Percentiles rank a stretch among this genome's conserved stretches.
Conservation (phyloP, 2,113 vertebrate genomes). For the Engystomops pustulosus region DNA sequence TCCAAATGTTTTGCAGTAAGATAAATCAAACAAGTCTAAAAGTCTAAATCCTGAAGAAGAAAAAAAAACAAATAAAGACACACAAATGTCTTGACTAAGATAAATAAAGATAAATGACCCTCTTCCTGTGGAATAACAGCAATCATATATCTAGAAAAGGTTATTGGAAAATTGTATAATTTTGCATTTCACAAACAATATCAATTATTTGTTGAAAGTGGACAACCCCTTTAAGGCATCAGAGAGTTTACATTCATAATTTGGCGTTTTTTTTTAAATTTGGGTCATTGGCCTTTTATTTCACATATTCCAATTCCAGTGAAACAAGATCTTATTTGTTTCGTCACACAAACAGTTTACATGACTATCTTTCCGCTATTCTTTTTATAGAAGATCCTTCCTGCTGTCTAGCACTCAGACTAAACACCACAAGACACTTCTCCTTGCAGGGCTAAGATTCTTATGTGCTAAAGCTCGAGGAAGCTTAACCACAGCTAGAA, state of each 20-base stretch:
- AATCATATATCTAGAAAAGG: no score
- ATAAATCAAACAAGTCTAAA: no score
- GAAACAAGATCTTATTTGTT: background rate
- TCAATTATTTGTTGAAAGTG: no score
- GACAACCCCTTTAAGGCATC: no score
- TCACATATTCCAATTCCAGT: background rate
- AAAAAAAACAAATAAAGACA: no score
- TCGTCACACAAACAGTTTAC: slow-evolving; percentile 17
- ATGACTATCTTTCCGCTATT: background rate
- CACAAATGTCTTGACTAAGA: no score
- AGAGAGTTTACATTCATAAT: background rate
- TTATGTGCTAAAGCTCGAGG: slow-evolving; percentile 9
- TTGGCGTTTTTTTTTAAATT: background rate
- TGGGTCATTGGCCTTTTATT: background rate
- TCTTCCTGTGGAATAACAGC: no score
- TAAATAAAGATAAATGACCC: no score
- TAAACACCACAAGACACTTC: slow-evolving; percentile 36
- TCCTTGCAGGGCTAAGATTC: background rate
- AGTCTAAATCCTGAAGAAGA: no score
- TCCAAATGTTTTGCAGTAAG: no score
- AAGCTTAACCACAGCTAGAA: slow-evolving; percentile 40
- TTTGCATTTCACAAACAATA: no score
- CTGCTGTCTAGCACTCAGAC: slow-evolving; percentile 36
- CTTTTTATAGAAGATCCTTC: slow-evolving; percentile 42
- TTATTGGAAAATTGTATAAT: no score